Base-by-base conservation (phyloP, 2,888 invertebrate genomes). In the Allygus modestus region DNA sequence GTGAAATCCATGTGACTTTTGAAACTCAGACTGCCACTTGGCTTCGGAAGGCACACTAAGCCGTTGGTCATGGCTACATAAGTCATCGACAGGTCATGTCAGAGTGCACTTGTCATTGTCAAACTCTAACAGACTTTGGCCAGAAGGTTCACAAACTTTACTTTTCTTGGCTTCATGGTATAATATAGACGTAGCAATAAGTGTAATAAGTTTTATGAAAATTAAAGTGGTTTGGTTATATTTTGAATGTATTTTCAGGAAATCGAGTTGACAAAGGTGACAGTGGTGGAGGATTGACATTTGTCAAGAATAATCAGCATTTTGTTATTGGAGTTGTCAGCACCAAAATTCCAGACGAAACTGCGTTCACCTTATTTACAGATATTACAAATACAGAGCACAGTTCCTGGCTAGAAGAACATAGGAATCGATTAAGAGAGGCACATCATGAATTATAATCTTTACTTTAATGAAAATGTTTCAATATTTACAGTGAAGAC, bases 281-380 rank as follows among this genome's bases (percentile, higher is more conserved):
- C 71, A 82, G 82, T 82, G 82, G 82, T 41, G 69, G 69, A 51
- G 82, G 71, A n/a, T 33, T 71, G 26, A 82, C 82, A 15, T 41
- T 82, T 9, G 71, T 82, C n/a, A 43, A 71, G 12, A 51, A 82
- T 31, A 51, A 51, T n/a, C 20, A 37, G 31, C 71, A 82, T 33
- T 71, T 69, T 51, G 33, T 82, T 0, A 17, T 28, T 51, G 82
- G 82, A 12, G 33, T 82, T 28, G 71, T 82, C 20, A 82, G 82
- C 71, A 82, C 82, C 4, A 82, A 79, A 51, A 58, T 79, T 37
- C 17, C 37, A 20, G 33, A 79, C 0, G 54, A 79, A 33, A 79
- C 9, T 5, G 0, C 26, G 2, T 54, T 54, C 33, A 26, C 58
- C 1, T 20, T 79, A 26, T 79, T 79, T 20, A 79, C 79, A 20